A percentile compares a stretch with the other conserved stretches of the same genome.
Evolutionary conservation across 2,888 invertebrate genomes (phyloP).

Genomic region (Pollenia labialis): DNA sequence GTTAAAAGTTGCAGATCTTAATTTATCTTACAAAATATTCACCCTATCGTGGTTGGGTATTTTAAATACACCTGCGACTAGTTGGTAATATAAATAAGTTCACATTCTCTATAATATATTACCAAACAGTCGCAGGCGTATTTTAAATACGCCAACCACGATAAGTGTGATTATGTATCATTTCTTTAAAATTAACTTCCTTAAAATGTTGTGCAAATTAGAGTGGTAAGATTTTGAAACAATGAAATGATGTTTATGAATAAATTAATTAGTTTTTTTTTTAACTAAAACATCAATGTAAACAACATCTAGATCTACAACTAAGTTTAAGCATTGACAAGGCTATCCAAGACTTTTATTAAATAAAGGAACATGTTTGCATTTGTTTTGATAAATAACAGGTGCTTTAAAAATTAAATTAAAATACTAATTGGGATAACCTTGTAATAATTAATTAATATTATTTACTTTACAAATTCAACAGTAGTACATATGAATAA

Average conservation of each 20-base stretch:
- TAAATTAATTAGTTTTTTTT: constrained; percentile 11
- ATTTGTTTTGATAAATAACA: not conserved
- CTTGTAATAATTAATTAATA: constrained; percentile 5
- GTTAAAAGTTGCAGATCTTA: no score
- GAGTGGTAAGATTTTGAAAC: constrained; percentile 39
- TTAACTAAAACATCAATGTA: constrained; percentile 25
- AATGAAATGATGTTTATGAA: constrained; percentile 41
- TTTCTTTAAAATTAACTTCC: not conserved
- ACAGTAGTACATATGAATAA: constrained; percentile 35
- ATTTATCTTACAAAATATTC: not conserved
- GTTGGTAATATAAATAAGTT: no score
- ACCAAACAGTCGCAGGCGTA: no score
- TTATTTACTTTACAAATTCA: constrained; percentile 12
- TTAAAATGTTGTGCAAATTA: constrained; percentile 24
- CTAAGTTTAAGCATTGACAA: constrained; percentile 51
- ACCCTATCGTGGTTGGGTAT: no score
- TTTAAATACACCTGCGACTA: no score
- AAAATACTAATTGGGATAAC: constrained; percentile 23
- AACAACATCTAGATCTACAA: constrained; percentile 64
- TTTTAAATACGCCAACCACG: no score
- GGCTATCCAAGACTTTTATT: constrained; percentile 29
- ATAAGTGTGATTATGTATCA: no score
- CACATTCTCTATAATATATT: no score
- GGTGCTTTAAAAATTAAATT: constrained; percentile 8
- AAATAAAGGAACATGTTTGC: not conserved